Evolutionary conservation across 2,888 invertebrate genomes (phyloP).

Genomic region (Nudaria mundana): DNA sequence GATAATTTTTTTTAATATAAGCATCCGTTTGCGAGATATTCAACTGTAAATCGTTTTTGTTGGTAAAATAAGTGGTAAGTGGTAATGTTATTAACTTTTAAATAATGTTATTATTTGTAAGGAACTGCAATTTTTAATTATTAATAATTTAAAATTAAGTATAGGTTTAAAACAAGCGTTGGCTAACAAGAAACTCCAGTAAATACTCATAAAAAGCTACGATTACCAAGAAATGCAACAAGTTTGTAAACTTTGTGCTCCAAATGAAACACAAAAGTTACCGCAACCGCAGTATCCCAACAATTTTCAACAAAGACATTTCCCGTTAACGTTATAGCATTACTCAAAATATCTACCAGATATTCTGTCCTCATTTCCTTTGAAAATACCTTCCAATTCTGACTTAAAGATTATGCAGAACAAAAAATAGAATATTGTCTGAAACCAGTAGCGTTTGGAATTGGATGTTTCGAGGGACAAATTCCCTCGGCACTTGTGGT

Average conservation of each 20-base stretch:
- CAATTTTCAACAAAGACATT: slow-evolving; percentile 8
- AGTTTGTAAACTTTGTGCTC: neutral
- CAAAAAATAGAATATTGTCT: slow-evolving; percentile 54
- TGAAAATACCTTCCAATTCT: slow-evolving; percentile 33
- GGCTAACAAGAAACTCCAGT: neutral
- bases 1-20: too few relatives aligned
- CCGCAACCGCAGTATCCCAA: neutral
- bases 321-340: slow-evolving; percentile 9
- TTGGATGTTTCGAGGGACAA: slow-evolving; percentile 43
- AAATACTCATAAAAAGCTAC: neutral
- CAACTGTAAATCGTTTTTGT: too few relatives aligned
- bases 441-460: slow-evolving; percentile 40
- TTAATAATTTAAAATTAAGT: too few relatives aligned
- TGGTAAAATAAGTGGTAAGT: too few relatives aligned
- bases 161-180: neutral
- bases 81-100: too few relatives aligned
- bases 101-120: too few relatives aligned
- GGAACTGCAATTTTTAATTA: too few relatives aligned
- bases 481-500: slow-evolving; percentile 32
- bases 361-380: slow-evolving; percentile 12
- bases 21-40: too few relatives aligned
- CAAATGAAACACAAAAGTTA: neutral
- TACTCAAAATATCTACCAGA: slow-evolving; percentile 17
- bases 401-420: slow-evolving; percentile 48
- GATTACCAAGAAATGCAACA: neutral